Evolutionary conservation across 2,113 vertebrate genomes (phyloP), one percentile per base, ranked within the genome.

Genomic region (Oenanthe oenanthe): DNA sequence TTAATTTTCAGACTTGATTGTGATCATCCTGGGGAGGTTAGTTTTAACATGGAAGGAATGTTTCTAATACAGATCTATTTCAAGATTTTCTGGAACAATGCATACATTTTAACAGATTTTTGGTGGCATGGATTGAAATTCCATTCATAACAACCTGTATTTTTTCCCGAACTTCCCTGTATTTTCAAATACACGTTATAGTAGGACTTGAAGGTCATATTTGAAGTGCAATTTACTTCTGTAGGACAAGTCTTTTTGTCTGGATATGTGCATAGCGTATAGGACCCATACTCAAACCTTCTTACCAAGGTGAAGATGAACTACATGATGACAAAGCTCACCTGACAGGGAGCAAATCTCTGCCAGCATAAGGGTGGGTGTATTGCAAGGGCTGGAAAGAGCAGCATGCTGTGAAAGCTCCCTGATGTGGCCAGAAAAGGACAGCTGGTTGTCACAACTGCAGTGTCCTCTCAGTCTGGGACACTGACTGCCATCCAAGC

Each of bases 261-360:
- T n/a, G 13, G 7, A 12, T 34, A 4, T 29, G 2, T 21, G 4
- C 38, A 13, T 61, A 38, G 5, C 6, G 25, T 34, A 18, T 19
- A 43, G 34, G 13, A 13, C 6, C 5, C 17, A 12, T 16, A 29
- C 9, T 47, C 22, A 13, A 42, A 15, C 21, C 5, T 51, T 7
- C 32, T 43, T 58, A 19, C 10, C 3, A 4, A 31, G 3, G 12
- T 40, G 76, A 68, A n/a, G 42, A 15, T 26, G 32, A 85, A 18
- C 10, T 60, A 2, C 2, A 9, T 1, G 1, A 26, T 24, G 43
- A 34, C 4, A 7, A 76, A 62, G 3, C 17, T 76, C 17, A 16
- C 0, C 0, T 34, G n/a, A 31, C 19, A 65, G 28, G 13, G 20
- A 53, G 31, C 17, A 71, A n/a, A 50, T 7, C 15, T 67, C 50